Evolutionary conservation across 2,797 vertebrate species (phyloP), one percentile per base, ranked within the genome.

Genomic region (Parotocinclus haroldoi): DNA sequence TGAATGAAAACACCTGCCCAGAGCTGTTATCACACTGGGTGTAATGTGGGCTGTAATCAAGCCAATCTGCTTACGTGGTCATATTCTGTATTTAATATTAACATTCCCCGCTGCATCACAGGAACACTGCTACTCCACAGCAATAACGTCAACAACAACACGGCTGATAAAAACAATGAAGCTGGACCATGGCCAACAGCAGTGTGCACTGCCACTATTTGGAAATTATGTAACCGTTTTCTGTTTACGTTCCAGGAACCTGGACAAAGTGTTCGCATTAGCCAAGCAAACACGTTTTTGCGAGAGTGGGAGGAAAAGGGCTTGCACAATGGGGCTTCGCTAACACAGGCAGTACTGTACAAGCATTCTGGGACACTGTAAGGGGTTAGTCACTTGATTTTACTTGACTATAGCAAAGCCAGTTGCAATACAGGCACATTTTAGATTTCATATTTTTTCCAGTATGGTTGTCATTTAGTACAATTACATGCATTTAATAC

Each of bases 261-360:
- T 42, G 84, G 77, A 89, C 90, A 88, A 86, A 88, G 82, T 86
- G 86, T 89, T 84, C 88, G 78, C 79, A 82, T 75, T 82, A 83
- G 81, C 81, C 79, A 89, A 84, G 84, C 84, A 89, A 91, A 89
- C 84, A 88, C 76, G 80, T 82, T 86, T 86, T 80, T 84, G 81
- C 70, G 19, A 63, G 44, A 49, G 71, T 42, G 59, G 66, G 74
- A 76, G 73, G 77, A 82, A 83, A 76, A 60, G 77, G 44, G 48
- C 81, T 88, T 87, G 79, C 85, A 88, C 87, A 90, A 90, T 82
- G 84, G 79, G 46, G 79, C 52, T 76, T 80, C 68, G 46, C 75
- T 70, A 69, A 75, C 83, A 60, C 66, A 73, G 37, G 53, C 44
- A 82, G 78, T 78, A 83, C 83, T 82, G 85, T 83, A 87, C 77